phyloP scores from a whole-genome alignment of 2,113 vertebrate genomes.

The Dipodomys ordii region DNA sequence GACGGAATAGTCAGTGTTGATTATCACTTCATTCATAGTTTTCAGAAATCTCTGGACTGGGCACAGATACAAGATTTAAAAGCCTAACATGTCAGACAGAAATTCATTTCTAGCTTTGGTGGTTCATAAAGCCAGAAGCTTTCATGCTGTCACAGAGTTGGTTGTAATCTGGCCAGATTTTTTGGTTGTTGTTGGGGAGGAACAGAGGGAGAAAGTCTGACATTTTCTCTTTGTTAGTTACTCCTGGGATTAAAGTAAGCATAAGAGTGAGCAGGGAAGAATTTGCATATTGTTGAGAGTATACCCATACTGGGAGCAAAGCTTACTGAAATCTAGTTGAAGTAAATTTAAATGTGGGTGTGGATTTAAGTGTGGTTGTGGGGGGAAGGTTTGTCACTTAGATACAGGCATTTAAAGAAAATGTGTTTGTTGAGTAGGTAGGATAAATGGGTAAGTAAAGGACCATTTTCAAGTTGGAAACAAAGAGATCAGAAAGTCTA shows the following conservation, averaged over 20 bases:
- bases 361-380: background rate
- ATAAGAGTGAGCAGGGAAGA: background rate
- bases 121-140: slow-evolving; percentile 66
- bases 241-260: background rate
- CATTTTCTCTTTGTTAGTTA: slow-evolving; percentile 51
- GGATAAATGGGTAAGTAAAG: background rate
- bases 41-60: slow-evolving; percentile 71
- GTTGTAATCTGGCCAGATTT: slow-evolving; percentile 60
- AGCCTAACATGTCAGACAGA: slow-evolving; percentile 63
- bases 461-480: too few relatives aligned
- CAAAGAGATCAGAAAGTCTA: background rate
- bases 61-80: slow-evolving; percentile 75
- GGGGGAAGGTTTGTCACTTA: background rate
- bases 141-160: slow-evolving; percentile 54
- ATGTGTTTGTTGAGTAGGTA: background rate
- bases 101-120: slow-evolving; percentile 73
- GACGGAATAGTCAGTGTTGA: slow-evolving; percentile 35
- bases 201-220: background rate
- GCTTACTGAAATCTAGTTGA: slow-evolving; percentile 37
- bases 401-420: slow-evolving; percentile 9
- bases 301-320: background rate
- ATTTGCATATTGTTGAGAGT: background rate
- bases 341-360: background rate
- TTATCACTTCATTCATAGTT: slow-evolving; percentile 68
- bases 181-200: background rate